Base-by-base conservation (phyloP, 1,140 invertebrate species). In the Fopius arisanus region DNA sequence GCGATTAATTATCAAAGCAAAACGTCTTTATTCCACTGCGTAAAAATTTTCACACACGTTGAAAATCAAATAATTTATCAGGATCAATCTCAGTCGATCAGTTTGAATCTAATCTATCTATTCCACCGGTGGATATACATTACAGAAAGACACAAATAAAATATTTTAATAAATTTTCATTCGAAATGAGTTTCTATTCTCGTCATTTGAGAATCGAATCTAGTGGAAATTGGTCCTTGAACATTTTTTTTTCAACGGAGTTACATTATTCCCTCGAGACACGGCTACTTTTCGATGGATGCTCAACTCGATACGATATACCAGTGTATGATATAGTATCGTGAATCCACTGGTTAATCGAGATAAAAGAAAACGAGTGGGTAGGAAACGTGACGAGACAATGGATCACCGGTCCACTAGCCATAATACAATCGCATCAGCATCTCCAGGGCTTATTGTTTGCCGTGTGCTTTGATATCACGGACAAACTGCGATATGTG, bases 391-490 rank as follows among this genome's bases (percentile, higher is more conserved):
- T 88, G 87, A 88, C 87, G 84, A 88, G 86, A 88, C 87, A 88
- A 88, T 88, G 82, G 87, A 86, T 85, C 82, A 81, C 78, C 81
- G 81, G 85, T 82, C 84, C 84, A 86, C 86, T 84, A 87, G 84
- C 28, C 81, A 86, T 87, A 84, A 87, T 87, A 88, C 86, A 87
- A 88, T 88, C 87, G 86, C 87, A 88, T 88, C 87, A 88, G 87
- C 87, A 88, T 88, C 86, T 87, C 85, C 79, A 76, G 79, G 68
- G 69, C 67, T 75, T 83, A 86, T 88, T 86, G 85, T 86, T 84
- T 83, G 81, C 79, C 82, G 29, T 67, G 77, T 71, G 83, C 85
- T 87, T 88, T 87, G 83, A 85, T 87, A 86, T 86, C 86, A 79
- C 28, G 29, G 33, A 65, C 62, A 31, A 65, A 65, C 79, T 79